Conservation (phyloP, 2,888 invertebrate species). For the Chrysopilus asiliformis region DNA sequence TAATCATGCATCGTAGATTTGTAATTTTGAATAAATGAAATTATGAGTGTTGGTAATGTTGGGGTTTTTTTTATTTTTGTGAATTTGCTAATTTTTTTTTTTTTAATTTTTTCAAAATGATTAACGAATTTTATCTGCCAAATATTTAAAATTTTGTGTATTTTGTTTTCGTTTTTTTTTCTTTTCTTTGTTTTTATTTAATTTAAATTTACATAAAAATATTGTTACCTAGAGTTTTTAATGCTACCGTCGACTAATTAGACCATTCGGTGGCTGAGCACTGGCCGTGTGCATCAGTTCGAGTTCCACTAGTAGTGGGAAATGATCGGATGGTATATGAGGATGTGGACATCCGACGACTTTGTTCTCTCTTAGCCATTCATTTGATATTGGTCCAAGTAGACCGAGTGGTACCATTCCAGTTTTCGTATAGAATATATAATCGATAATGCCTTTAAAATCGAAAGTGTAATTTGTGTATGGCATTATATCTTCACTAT, state of each 20-base stretch:
- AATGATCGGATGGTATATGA: constrained; percentile 93
- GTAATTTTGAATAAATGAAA: too few species aligned
- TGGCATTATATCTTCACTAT: constrained; percentile 91
- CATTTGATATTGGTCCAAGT: constrained; percentile 83
- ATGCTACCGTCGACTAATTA: constrained; percentile 77
- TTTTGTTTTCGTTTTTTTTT: constrained; percentile 1
- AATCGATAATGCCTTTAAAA: constrained; percentile 99
- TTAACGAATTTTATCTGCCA: neutral
- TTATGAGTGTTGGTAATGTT: too few species aligned
- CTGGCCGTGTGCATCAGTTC: constrained; percentile 73
- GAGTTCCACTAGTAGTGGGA: constrained; percentile 79
- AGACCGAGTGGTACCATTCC: constrained; percentile 91
- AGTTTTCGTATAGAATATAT: constrained; percentile 95
- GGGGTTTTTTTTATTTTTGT: too few species aligned
- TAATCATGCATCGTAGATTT: too few species aligned
- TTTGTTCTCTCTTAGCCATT: constrained; percentile 91
- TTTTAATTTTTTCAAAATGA: neutral
- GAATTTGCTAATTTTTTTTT: too few species aligned
- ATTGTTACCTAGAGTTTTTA: constrained; percentile 20
- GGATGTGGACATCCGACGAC: constrained; percentile 97
- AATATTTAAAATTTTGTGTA: constrained; percentile 1
- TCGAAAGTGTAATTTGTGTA: constrained; percentile 99
- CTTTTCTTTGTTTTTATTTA: neutral
- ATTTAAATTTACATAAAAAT: constrained; percentile 4
- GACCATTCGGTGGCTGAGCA: constrained; percentile 58